Conservation (phyloP, 2,888 invertebrate genomes). For the Synergus umbraculus region DNA sequence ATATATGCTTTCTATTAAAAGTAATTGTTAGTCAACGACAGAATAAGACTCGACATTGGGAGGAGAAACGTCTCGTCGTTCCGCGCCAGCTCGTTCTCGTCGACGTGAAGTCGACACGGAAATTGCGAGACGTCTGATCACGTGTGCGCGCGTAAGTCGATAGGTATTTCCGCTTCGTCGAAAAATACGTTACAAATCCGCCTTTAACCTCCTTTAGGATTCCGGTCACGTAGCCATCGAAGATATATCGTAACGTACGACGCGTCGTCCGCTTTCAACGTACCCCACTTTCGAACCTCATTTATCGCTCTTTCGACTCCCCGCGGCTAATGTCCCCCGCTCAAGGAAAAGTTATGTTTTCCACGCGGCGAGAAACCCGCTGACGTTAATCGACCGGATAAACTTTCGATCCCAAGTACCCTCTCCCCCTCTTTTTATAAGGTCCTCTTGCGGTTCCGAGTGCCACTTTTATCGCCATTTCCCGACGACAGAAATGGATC, state of each 20-base stretch:
- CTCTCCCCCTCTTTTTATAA: conserved; percentile 5
- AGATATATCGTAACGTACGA: conserved; percentile 73
- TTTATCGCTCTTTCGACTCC: conserved; percentile 68
- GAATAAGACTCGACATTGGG: conserved; percentile 16
- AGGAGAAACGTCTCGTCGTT: conserved; percentile 21
- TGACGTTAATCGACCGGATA: conserved; percentile 55
- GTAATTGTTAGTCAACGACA: conserved; percentile 28
- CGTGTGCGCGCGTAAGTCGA: conserved; percentile 61
- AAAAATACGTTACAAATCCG: conserved; percentile 76
- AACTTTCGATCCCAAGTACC: conserved; percentile 55
- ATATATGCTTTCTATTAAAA: background rate
- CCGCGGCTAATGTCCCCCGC: conserved; percentile 55
- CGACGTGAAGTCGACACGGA: conserved; percentile 62
- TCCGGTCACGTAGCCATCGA: conserved; percentile 73
- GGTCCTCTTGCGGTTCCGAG: conserved; percentile 31
- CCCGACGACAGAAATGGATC: conserved; percentile 26
- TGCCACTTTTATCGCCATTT: conserved; percentile 39
- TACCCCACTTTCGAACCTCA: conserved; percentile 75
- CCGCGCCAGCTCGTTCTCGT: conserved; percentile 41
- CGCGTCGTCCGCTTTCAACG: conserved; percentile 68
- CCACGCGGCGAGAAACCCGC: conserved; percentile 53
- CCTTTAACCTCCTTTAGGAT: conserved; percentile 71
- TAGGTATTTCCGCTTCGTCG: conserved; percentile 70
- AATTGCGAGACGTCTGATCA: conserved; percentile 68
- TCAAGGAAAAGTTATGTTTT: conserved; percentile 57